phyloP scores from a whole-genome alignment of 1,140 invertebrate genomes.

The Drosophila pruinosa region DNA sequence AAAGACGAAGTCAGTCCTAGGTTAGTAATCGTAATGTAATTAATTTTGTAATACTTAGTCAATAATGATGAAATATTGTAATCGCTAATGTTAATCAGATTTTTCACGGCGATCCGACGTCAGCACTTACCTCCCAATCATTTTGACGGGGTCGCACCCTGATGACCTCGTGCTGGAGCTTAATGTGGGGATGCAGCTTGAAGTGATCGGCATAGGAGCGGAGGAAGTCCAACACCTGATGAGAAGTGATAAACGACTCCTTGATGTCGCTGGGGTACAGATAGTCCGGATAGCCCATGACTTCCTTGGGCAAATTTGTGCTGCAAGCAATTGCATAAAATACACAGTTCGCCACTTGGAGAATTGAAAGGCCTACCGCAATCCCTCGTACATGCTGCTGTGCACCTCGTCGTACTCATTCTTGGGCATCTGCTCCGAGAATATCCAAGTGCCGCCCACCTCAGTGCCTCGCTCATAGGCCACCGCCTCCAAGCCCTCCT shows the following conservation, averaged over 20 bases:
- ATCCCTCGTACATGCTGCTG: conserved; percentile 91
- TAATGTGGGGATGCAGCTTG: conserved; percentile 61
- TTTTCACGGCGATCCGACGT: conserved; percentile 19
- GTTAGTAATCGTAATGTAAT: too few relatives aligned
- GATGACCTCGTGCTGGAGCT: conserved; percentile 80
- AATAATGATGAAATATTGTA: not conserved
- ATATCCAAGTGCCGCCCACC: conserved; percentile 95
- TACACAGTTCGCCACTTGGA: not conserved
- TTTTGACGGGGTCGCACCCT: conserved; percentile 71
- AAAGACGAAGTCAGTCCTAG: not conserved
- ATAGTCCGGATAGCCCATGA: conserved; percentile 95
- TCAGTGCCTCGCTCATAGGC: conserved; percentile 88
- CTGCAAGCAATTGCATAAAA: conserved; percentile 83
- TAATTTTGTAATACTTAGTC: too few relatives aligned
- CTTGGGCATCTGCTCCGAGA: conserved; percentile 87
- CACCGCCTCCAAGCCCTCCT: conserved; percentile 86
- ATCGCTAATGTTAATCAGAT: not conserved
- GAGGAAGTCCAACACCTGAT: conserved; percentile 92
- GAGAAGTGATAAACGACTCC: conserved; percentile 91
- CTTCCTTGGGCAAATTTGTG: conserved; percentile 95
- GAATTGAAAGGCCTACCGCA: conserved; percentile 64
- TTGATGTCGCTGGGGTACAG: conserved; percentile 86
- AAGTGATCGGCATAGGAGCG: conserved; percentile 90
- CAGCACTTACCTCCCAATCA: conserved; percentile 78
- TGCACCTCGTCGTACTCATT: conserved; percentile 91